Conservation (phyloP, 35 echinoderm and acorn worm species). For the Amphiura filiformis region DNA sequence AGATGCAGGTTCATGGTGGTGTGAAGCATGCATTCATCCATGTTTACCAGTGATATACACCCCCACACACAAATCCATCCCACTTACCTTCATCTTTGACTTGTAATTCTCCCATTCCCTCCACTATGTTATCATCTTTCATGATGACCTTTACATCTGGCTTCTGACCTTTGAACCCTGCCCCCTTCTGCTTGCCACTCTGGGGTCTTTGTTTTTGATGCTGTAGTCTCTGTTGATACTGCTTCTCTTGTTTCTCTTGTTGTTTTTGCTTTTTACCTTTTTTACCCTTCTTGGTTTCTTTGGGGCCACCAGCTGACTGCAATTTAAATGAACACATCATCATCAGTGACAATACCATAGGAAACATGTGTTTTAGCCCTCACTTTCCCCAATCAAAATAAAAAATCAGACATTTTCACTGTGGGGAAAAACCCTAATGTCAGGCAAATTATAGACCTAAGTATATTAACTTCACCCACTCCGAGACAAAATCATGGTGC, state of each 20-base stretch:
- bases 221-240: constrained; percentile 51
- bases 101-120: neutral
- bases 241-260: no score
- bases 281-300: constrained; percentile 65
- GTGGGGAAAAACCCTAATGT: neutral
- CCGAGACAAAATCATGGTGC: no score
- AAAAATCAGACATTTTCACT: neutral
- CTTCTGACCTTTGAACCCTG: neutral
- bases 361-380: neutral
- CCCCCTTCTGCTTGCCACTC: constrained; percentile 19
- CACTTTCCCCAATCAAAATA: neutral
- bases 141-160: neutral
- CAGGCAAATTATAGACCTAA: neutral
- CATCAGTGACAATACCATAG: neutral
- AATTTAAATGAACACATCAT: neutral
- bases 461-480: neutral
- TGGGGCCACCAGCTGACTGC: constrained; percentile 62
- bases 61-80: no score
- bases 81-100: neutral
- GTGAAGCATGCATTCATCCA: no score
- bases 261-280: constrained; percentile 57
- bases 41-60: no score
- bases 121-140: neutral
- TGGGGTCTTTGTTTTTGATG: constrained; percentile 48
- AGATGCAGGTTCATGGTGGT: no score